Evolutionary conservation across 2,888 invertebrate genomes (phyloP).

Genomic region (Cryptocephalus moraei): DNA sequence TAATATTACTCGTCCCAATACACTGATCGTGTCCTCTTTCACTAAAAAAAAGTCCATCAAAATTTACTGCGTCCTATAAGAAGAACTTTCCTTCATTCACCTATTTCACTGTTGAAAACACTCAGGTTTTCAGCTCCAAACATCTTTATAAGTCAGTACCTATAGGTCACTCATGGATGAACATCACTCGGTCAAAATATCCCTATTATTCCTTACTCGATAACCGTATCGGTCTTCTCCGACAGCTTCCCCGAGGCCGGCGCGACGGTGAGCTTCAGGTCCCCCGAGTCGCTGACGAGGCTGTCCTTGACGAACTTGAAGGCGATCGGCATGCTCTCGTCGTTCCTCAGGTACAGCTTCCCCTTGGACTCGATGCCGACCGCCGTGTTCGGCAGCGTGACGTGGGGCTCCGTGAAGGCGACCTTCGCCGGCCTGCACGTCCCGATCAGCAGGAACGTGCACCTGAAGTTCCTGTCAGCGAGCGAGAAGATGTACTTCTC

Average conservation of each 20-base stretch:
- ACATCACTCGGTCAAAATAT: too few species aligned
- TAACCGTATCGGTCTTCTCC: conserved; percentile 40
- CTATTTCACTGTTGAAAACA: too few species aligned
- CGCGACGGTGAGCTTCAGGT: conserved; percentile 41
- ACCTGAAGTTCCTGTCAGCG: conserved; percentile 41
- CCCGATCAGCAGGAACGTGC: conserved; percentile 52
- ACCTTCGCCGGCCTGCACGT: conserved; percentile 53
- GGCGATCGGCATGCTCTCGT: conserved; percentile 42
- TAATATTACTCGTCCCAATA: too few species aligned
- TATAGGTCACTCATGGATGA: too few species aligned
- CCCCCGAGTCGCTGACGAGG: conserved; percentile 44
- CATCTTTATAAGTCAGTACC: too few species aligned
- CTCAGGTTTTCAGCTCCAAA: too few species aligned
- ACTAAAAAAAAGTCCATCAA: too few species aligned
- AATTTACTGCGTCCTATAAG: too few species aligned
- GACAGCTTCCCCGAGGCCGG: conserved; percentile 43
- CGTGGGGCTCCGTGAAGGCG: conserved; percentile 46
- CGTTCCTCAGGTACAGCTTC: conserved; percentile 42
- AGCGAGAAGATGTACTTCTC: conserved; percentile 40
- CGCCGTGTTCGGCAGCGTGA: conserved; percentile 51
- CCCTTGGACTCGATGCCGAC: conserved; percentile 44
- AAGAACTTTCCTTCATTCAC: too few species aligned
- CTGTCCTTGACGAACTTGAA: conserved; percentile 47
- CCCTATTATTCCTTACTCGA: conserved; percentile 44
- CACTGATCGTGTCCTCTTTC: too few species aligned